A percentile compares a stretch with the other conserved stretches of the same genome.
Evolutionary conservation across 1,140 invertebrate genomes (phyloP).

Genomic region (Rhynchophorus ferrugineus): DNA sequence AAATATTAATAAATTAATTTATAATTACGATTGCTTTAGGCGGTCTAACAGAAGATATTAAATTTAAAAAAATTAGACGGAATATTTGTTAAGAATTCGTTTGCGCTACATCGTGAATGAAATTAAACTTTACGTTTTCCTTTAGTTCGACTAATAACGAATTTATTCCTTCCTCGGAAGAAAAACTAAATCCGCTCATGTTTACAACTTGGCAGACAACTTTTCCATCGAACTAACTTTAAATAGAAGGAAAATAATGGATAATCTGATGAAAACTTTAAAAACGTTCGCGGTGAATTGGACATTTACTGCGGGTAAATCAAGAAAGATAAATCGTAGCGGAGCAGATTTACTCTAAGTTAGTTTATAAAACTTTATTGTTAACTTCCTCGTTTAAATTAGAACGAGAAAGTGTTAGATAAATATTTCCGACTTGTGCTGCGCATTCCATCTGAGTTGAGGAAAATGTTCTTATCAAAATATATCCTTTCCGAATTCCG

Average conservation of each 20-base stretch:
- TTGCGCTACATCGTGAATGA: no score
- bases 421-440: neutral
- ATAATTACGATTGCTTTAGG: no score
- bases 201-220: conserved; percentile 14
- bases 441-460: no score
- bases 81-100: no score
- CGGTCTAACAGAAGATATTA: no score
- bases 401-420: neutral
- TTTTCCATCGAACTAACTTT: conserved; percentile 6
- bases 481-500: no score
- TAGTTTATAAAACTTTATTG: conserved; percentile 20
- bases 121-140: no score
- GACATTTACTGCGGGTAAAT: conserved; percentile 10
- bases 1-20: no score
- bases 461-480: no score
- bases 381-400: conserved; percentile 13
- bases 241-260: conserved; percentile 13
- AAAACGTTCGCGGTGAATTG: conserved; percentile 12
- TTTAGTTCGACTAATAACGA: neutral
- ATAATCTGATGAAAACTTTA: conserved; percentile 20
- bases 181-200: conserved; percentile 9
- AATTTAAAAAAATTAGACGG: no score
- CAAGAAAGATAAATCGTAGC: conserved; percentile 16
- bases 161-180: neutral
- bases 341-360: conserved; percentile 12